phyloP scores from a whole-genome alignment of 1,140 invertebrate species.

The Marisa cornuarietis region DNA sequence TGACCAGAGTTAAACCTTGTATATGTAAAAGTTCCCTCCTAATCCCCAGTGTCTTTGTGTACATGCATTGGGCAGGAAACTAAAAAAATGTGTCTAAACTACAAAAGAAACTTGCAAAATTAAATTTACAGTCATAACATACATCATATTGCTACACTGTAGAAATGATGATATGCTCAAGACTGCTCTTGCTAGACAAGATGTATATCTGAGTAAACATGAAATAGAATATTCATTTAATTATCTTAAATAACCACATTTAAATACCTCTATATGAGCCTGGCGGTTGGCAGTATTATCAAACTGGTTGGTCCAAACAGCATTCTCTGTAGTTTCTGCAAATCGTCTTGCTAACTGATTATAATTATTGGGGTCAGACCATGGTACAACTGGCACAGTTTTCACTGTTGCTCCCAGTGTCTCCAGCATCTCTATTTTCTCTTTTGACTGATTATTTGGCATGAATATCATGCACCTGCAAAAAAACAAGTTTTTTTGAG shows the following conservation, averaged over 20 bases:
- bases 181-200: too few species aligned
- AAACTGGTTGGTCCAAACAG: slow-evolving; percentile 68
- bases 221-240: not conserved
- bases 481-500: slow-evolving; percentile 8
- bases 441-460: slow-evolving; percentile 66
- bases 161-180: too few species aligned
- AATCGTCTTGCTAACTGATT: slow-evolving; percentile 63
- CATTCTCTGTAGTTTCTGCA: slow-evolving; percentile 64
- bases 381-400: slow-evolving; percentile 61
- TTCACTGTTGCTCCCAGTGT: slow-evolving; percentile 62
- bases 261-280: slow-evolving; percentile 61
- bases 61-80: too few species aligned
- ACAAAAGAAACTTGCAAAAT: not conserved
- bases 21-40: too few species aligned
- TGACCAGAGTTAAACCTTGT: too few species aligned
- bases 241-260: not conserved
- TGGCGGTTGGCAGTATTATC: slow-evolving; percentile 66
- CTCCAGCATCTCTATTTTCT: slow-evolving; percentile 63
- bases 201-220: not conserved
- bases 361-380: slow-evolving; percentile 62
- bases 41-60: too few species aligned
- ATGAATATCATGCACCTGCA: slow-evolving; percentile 63
- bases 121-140: too few species aligned
- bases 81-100: not conserved
- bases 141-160: too few species aligned